Evolutionary conservation across 2,797 vertebrate species (phyloP).

Genomic region (Lacerta bilineata): DNA sequence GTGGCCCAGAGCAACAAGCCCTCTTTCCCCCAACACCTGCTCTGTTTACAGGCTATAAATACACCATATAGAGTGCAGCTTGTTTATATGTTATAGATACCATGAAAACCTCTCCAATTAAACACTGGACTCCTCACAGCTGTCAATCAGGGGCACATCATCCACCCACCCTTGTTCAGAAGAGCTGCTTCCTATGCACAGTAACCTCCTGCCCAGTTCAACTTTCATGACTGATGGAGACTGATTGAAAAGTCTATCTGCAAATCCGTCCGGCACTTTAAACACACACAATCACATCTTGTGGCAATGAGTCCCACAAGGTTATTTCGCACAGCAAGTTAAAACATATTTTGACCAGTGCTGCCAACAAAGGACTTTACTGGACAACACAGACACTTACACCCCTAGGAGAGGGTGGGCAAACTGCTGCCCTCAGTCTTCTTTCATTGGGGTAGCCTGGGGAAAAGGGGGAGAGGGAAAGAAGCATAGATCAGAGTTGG

Average conservation of each 20-base stretch:
- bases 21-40: conserved; percentile 69
- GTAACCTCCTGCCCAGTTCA: too few relatives aligned
- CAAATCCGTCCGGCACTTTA: not conserved
- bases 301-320: not conserved
- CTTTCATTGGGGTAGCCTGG: too few relatives aligned
- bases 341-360: not conserved
- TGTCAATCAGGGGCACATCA: not conserved
- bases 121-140: not conserved
- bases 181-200: too few relatives aligned
- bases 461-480: too few relatives aligned
- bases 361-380: not conserved
- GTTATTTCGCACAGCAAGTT: not conserved
- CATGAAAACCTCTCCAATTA: not conserved
- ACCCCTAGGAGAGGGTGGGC: too few relatives aligned
- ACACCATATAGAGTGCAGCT: conserved; percentile 31
- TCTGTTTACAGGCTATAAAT: conserved; percentile 77
- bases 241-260: not conserved
- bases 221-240: too few relatives aligned
- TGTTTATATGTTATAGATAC: conserved; percentile 33
- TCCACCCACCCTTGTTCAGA: too few relatives aligned
- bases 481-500: too few relatives aligned
- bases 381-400: too few relatives aligned
- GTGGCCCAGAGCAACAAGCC: not conserved
- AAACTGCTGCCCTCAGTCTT: too few relatives aligned
- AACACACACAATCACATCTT: not conserved